Evolutionary conservation across 2,888 invertebrate genomes (phyloP).

Genomic region (Brachyopa scutellaris): DNA sequence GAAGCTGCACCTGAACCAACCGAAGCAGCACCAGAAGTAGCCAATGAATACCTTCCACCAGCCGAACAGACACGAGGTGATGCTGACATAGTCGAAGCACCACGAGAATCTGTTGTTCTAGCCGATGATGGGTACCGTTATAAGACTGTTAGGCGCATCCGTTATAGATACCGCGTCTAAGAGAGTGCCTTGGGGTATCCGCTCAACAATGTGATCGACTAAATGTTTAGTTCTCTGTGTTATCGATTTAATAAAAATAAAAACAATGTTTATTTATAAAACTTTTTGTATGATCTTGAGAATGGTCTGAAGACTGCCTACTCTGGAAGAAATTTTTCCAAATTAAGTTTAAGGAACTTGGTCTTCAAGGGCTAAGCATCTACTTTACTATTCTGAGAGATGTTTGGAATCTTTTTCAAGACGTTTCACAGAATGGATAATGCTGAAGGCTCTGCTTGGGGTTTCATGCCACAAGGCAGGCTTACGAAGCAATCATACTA

Average conservation of each 20-base stretch:
- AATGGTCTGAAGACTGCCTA: too few species aligned
- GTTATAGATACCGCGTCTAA: constrained; percentile 76
- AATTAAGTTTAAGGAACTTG: too few species aligned
- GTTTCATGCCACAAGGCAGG: too few species aligned
- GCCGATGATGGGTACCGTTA: constrained; percentile 52
- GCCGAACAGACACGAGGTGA: constrained; percentile 6
- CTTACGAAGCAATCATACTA: too few species aligned
- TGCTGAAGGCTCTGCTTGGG: too few species aligned
- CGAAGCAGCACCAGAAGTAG: constrained; percentile 39
- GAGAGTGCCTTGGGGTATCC: constrained; percentile 59
- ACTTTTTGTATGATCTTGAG: background rate
- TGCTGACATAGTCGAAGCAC: constrained; percentile 47
- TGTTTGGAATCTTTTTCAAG: too few species aligned
- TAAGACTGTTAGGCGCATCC: constrained; percentile 52
- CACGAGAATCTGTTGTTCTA: constrained; percentile 72
- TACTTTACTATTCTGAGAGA: too few species aligned
- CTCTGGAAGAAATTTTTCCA: too few species aligned
- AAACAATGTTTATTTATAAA: constrained; percentile 48
- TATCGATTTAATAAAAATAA: constrained; percentile 61
- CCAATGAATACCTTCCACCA: constrained; percentile 71
- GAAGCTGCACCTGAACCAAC: constrained; percentile 24
- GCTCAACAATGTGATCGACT: constrained; percentile 56
- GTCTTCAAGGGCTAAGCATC: too few species aligned
- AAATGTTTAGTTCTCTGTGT: constrained; percentile 52
- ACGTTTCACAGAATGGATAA: too few species aligned